These are phyloP conservation scores for Silurus asotus DNA, from an alignment of 2,113 vertebrate species.

Conservation along the genomic window DNA sequence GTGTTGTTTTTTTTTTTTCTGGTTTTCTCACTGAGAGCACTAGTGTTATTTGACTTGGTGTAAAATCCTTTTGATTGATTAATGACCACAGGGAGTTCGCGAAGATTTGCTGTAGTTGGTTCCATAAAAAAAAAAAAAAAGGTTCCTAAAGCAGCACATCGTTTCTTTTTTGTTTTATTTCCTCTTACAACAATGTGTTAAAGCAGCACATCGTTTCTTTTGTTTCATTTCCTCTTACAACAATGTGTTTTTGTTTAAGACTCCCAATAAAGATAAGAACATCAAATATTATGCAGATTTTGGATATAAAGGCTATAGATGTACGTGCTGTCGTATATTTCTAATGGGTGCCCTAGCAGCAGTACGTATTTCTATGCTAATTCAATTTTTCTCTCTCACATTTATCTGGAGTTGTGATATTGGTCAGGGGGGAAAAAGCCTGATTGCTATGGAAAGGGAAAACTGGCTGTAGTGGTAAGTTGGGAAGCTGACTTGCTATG, in stretches of 20 bases:
- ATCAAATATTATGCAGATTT: background rate
- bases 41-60: background rate
- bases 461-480: no score
- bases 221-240: background rate
- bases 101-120: background rate
- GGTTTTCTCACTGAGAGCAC: background rate
- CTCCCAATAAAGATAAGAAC: background rate
- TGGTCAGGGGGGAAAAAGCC: background rate
- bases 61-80: background rate
- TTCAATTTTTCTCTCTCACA: background rate
- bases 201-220: background rate
- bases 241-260: background rate
- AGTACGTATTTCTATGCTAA: background rate
- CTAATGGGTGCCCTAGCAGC: background rate
- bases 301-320: background rate
- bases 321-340: background rate
- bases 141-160: background rate
- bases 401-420: background rate
- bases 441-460: background rate
- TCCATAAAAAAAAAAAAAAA: background rate
- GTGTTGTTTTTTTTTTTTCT: background rate
- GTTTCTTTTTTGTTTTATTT: background rate
- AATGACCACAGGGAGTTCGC: constrained; percentile 10
- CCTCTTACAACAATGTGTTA: background rate
- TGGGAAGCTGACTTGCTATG: no score